Conservation (phyloP, 1,140 invertebrate genomes). For the Monomorium pharaonis region DNA sequence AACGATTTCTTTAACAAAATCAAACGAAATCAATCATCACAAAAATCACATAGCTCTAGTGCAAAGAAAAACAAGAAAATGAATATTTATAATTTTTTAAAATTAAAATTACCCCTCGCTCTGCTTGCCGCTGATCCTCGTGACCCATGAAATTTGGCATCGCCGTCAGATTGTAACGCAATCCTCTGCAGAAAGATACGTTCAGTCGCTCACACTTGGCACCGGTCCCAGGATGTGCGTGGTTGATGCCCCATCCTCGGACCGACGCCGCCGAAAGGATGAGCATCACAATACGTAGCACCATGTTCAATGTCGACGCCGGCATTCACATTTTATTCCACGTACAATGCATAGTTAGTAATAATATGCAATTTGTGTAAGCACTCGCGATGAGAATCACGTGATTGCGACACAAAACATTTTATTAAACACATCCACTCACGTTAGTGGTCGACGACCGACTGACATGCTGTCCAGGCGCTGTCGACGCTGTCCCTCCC, state of each 20-base stretch:
- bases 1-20: too few relatives aligned
- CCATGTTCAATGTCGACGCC: conserved; percentile 14
- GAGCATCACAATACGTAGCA: background rate
- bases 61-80: background rate
- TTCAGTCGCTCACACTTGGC: conserved; percentile 92
- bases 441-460: background rate
- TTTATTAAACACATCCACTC: background rate
- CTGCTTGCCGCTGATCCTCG: conserved; percentile 90
- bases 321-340: conserved; percentile 33
- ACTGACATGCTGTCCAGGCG: conserved; percentile 1
- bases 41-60: too few relatives aligned
- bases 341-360: background rate
- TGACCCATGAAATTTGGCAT: conserved; percentile 94
- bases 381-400: background rate
- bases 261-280: conserved; percentile 20
- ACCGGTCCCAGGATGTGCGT: conserved; percentile 72
- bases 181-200: conserved; percentile 92
- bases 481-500: too few relatives aligned
- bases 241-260: conserved; percentile 76
- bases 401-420: background rate
- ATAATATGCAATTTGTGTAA: background rate
- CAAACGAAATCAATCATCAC: too few relatives aligned
- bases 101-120: conserved; percentile 87
- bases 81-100: background rate
- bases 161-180: conserved; percentile 95